A percentile compares a stretch with the other conserved stretches of the same genome.
phyloP scores from a whole-genome alignment of 2,888 invertebrate species.

The Seira musarum region DNA sequence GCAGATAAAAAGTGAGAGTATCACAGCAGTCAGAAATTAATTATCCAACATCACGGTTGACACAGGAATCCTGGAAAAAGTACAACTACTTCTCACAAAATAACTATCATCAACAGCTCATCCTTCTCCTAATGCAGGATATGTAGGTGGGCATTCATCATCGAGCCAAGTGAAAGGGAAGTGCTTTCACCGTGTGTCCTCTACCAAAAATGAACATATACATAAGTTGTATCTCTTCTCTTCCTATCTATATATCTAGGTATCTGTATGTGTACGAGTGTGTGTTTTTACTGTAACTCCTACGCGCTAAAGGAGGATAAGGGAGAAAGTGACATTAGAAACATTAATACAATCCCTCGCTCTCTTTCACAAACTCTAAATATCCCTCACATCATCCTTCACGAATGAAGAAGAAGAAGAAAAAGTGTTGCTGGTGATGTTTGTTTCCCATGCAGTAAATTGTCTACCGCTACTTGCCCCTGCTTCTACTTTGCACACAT shows the following conservation, averaged over 20 bases:
- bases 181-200: conserved; percentile 42
- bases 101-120: conserved; percentile 57
- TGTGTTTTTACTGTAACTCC: too few relatives aligned
- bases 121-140: conserved; percentile 42
- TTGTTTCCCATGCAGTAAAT: conserved; percentile 51
- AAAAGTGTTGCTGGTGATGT: conserved; percentile 43
- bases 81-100: conserved; percentile 10
- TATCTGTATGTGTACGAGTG: too few relatives aligned
- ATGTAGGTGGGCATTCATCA: conserved; percentile 25
- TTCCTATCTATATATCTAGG: not conserved
- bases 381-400: conserved; percentile 39
- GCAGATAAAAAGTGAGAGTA: conserved; percentile 21
- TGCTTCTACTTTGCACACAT: not conserved
- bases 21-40: conserved; percentile 42
- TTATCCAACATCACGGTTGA: conserved; percentile 54
- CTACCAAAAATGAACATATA: too few relatives aligned
- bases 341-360: conserved; percentile 35
- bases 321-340: conserved; percentile 31
- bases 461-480: conserved; percentile 20
- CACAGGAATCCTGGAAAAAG: conserved; percentile 40
- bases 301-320: not conserved
- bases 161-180: conserved; percentile 37
- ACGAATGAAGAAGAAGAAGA: conserved; percentile 15
- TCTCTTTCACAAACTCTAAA: conserved; percentile 31
- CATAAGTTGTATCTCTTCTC: not conserved